phyloP scores from a whole-genome alignment of 2,113 vertebrate species.

The Sorex araneus region DNA sequence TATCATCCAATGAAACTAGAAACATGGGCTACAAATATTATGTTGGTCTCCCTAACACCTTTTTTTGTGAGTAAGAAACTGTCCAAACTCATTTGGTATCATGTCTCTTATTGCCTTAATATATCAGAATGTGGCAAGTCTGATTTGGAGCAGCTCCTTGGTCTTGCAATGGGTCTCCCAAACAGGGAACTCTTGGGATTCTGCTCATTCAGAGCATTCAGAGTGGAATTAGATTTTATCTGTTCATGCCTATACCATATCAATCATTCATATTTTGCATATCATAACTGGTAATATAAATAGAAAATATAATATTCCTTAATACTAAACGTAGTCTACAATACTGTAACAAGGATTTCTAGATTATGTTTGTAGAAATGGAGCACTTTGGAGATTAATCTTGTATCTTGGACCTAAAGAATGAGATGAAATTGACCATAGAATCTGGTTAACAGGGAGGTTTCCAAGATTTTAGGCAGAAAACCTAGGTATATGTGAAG shows the following conservation, averaged over 20 bases:
- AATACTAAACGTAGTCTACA: no score
- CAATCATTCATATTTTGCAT: neutral
- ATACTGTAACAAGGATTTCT: neutral
- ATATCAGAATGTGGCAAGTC: neutral
- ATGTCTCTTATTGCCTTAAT: conserved; percentile 18
- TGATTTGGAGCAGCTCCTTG: neutral
- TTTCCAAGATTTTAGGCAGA: conserved; percentile 6
- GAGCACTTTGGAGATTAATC: neutral
- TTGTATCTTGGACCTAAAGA: neutral
- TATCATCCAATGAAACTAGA: neutral
- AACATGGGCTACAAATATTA: neutral
- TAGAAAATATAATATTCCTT: conserved; percentile 7
- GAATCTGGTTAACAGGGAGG: neutral
- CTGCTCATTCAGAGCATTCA: neutral
- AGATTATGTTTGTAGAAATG: conserved; percentile 12
- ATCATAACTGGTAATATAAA: neutral
- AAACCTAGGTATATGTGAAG: neutral
- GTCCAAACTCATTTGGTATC: neutral
- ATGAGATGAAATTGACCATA: neutral
- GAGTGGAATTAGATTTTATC: neutral
- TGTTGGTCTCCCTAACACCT: conserved; percentile 46
- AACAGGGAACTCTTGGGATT: neutral
- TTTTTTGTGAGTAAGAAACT: neutral
- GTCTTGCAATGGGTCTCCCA: neutral
- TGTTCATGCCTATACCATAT: neutral